These are phyloP conservation scores for Psittacara wagleri DNA, from an alignment of 2,113 vertebrate species.

Conservation along the genomic window DNA sequence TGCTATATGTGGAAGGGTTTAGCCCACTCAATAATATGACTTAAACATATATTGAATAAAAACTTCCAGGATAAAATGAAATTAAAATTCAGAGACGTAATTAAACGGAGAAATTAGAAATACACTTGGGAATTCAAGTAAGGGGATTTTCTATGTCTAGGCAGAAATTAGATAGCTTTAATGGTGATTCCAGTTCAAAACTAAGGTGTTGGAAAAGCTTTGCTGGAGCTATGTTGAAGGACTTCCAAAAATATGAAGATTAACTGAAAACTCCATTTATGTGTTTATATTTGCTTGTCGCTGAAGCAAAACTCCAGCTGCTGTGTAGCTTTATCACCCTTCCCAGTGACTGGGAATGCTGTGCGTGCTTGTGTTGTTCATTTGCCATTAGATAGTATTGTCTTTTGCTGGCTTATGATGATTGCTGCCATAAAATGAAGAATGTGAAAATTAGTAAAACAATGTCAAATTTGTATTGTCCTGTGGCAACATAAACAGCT, in stretches of 20 bases:
- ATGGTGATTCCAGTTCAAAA: conserved; percentile 51
- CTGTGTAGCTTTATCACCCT: neutral
- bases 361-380: neutral
- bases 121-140: neutral
- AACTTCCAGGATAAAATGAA: neutral
- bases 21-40: neutral
- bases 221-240: neutral
- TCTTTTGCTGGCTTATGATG: neutral
- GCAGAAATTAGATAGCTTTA: conserved; percentile 32
- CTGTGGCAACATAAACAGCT: neutral
- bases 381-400: conserved; percentile 26
- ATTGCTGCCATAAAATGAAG: neutral
- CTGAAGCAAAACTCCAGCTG: conserved; percentile 21
- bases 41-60: conserved; percentile 4
- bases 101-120: conserved; percentile 38
- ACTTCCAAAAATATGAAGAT: neutral
- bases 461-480: neutral
- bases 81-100: conserved; percentile 5
- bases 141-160: conserved; percentile 6
- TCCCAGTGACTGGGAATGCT: neutral
- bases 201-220: conserved; percentile 15
- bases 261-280: neutral
- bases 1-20: neutral
- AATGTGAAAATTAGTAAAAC: conserved; percentile 20
- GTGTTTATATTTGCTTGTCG: conserved; percentile 12